phyloP scores from a whole-genome alignment of 2,888 invertebrate genomes.

The Danaus chrysippus region DNA sequence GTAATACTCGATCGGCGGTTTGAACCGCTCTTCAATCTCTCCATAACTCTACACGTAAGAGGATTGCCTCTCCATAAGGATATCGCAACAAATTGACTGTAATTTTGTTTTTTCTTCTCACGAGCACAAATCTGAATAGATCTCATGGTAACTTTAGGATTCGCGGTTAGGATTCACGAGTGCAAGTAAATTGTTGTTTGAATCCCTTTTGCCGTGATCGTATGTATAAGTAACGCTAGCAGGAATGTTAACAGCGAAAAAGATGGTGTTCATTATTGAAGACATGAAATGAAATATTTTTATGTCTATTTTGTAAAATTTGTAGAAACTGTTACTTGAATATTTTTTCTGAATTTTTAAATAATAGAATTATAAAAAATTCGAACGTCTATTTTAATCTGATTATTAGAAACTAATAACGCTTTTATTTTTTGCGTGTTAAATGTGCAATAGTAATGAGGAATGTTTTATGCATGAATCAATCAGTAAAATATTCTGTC shows the following conservation, averaged over 20 bases:
- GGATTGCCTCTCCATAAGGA: conserved; percentile 70
- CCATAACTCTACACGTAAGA: conserved; percentile 58
- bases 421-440: conserved; percentile 10
- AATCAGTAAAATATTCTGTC: conserved; percentile 29
- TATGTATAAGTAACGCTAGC: conserved; percentile 43
- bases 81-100: conserved; percentile 72
- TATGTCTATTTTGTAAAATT: background rate
- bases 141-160: conserved; percentile 47
- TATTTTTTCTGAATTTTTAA: too few species aligned
- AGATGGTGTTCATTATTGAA: conserved; percentile 9
- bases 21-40: conserved; percentile 41
- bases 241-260: conserved; percentile 38
- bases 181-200: conserved; percentile 64
- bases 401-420: background rate
- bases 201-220: conserved; percentile 50
- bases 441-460: conserved; percentile 24
- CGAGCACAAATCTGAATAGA: conserved; percentile 60
- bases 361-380: too few species aligned
- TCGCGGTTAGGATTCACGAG: conserved; percentile 60
- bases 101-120: conserved; percentile 75
- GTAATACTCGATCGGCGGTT: conserved; percentile 45
- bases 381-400: too few species aligned
- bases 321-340: too few species aligned
- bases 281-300: background rate
- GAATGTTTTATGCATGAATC: conserved; percentile 32